Evolutionary conservation across 2,888 invertebrate genomes (phyloP).

Genomic region (Mechanitis messenoides): DNA sequence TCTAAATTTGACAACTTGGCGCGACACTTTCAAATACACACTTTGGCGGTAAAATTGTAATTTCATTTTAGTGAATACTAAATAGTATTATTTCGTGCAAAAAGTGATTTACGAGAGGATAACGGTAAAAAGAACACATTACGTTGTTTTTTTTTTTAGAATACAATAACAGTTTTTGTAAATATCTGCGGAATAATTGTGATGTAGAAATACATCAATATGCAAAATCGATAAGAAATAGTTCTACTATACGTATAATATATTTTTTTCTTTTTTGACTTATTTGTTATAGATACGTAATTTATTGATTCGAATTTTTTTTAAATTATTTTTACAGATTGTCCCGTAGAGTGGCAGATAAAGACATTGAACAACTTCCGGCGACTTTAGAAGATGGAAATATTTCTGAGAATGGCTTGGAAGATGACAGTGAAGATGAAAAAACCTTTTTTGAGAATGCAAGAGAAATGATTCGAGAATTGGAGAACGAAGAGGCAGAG

Average conservation of each 20-base stretch:
- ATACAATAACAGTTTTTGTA: constrained; percentile 28
- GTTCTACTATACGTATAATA: constrained; percentile 19
- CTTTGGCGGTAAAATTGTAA: constrained; percentile 22
- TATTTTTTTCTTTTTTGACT: constrained; percentile 21
- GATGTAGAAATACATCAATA: constrained; percentile 31
- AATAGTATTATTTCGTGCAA: constrained; percentile 23
- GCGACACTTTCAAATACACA: constrained; percentile 18
- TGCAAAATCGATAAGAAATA: constrained; percentile 27
- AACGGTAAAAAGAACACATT: constrained; percentile 23
- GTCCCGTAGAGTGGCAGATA: constrained; percentile 28
- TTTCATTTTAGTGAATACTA: constrained; percentile 23
- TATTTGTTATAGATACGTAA: constrained; percentile 23
- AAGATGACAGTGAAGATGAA: too few relatives aligned
- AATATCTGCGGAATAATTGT: constrained; percentile 27
- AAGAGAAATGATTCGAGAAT: constrained; percentile 28
- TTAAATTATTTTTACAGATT: constrained; percentile 29
- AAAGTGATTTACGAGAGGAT: constrained; percentile 26
- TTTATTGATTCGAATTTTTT: constrained; percentile 18
- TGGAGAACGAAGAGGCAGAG: constrained; percentile 27
- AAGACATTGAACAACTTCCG: constrained; percentile 28
- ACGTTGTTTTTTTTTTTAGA: constrained; percentile 18
- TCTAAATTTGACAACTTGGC: constrained; percentile 25
- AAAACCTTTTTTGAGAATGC: constrained; percentile 28
- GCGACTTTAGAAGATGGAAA: constrained; percentile 32
- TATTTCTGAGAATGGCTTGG: constrained; percentile 32